Evolutionary conservation across 2,888 invertebrate genomes (phyloP).

Genomic region (Chymomyza amoena): DNA sequence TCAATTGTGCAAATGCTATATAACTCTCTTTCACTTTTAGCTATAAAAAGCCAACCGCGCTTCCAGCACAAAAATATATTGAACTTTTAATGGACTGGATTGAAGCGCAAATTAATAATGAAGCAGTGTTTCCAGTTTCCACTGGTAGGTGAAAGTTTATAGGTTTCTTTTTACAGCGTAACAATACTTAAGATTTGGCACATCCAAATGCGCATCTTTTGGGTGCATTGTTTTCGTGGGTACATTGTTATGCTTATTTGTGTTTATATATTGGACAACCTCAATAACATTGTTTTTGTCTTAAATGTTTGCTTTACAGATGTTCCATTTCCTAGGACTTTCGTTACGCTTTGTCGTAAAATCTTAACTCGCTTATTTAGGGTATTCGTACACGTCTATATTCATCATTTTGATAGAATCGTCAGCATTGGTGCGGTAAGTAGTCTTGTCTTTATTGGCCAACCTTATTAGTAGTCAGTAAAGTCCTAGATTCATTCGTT

Average conservation of each 20-base stretch:
- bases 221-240: not conserved
- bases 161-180: not conserved
- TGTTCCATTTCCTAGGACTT: constrained; percentile 92
- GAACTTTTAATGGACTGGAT: constrained; percentile 94
- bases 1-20: not conserved
- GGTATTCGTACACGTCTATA: constrained; percentile 96
- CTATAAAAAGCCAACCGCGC: constrained; percentile 87
- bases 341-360: constrained; percentile 88
- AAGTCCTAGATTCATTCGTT: not conserved
- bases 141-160: constrained; percentile 76
- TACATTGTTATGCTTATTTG: not conserved
- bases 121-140: constrained; percentile 90
- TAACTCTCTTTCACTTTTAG: constrained; percentile 36
- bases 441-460: constrained; percentile 42
- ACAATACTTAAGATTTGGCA: not conserved
- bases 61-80: constrained; percentile 92
- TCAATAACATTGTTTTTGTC: not conserved
- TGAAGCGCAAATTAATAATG: constrained; percentile 93
- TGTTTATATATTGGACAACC: not conserved
- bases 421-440: constrained; percentile 92
- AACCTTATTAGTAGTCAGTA: too few relatives aligned
- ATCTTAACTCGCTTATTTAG: constrained; percentile 92
- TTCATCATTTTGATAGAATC: constrained; percentile 94
- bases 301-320: constrained; percentile 79
- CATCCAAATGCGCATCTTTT: not conserved